phyloP scores from a whole-genome alignment of 2,888 invertebrate genomes.

The Cactoblastis cactorum region DNA sequence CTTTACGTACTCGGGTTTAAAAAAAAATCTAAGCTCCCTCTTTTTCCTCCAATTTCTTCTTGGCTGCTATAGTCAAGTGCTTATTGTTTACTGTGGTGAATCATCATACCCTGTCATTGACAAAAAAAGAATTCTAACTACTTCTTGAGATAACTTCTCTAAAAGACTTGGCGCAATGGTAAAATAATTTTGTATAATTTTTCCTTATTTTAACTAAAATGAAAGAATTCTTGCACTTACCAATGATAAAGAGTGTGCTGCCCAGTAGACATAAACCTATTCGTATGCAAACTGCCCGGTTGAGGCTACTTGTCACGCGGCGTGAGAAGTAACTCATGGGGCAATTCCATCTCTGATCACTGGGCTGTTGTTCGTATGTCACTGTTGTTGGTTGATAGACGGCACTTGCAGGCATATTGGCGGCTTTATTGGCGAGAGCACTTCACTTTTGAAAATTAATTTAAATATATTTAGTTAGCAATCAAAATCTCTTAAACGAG shows the following conservation, averaged over 20 bases:
- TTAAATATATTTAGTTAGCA: slow-evolving; percentile 6
- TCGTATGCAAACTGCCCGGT: slow-evolving; percentile 62
- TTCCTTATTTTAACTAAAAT: not conserved
- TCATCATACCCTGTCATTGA: no score
- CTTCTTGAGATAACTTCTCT: no score
- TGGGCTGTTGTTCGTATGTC: slow-evolving; percentile 83
- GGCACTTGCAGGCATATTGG: slow-evolving; percentile 83
- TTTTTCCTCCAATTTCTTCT: no score
- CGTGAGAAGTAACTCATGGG: slow-evolving; percentile 77
- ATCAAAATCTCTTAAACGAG: slow-evolving; percentile 12
- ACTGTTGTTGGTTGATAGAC: slow-evolving; percentile 90
- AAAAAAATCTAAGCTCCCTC: no score
- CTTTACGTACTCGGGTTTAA: no score
- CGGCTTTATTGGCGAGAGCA: slow-evolving; percentile 25
- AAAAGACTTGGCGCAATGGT: not conserved
- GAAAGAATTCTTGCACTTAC: slow-evolving; percentile 38
- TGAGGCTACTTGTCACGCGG: slow-evolving; percentile 70
- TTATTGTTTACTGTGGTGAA: no score
- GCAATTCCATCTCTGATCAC: slow-evolving; percentile 77
- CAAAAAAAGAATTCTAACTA: no score
- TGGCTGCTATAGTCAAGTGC: no score
- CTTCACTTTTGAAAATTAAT: slow-evolving; percentile 31
- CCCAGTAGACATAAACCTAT: slow-evolving; percentile 65
- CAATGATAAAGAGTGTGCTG: slow-evolving; percentile 63
- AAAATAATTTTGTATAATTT: not conserved